A percentile compares a stretch with the other conserved stretches of the same genome.
Conservation (phyloP, 2,888 invertebrate species). For the Eristalinus aeneus region DNA sequence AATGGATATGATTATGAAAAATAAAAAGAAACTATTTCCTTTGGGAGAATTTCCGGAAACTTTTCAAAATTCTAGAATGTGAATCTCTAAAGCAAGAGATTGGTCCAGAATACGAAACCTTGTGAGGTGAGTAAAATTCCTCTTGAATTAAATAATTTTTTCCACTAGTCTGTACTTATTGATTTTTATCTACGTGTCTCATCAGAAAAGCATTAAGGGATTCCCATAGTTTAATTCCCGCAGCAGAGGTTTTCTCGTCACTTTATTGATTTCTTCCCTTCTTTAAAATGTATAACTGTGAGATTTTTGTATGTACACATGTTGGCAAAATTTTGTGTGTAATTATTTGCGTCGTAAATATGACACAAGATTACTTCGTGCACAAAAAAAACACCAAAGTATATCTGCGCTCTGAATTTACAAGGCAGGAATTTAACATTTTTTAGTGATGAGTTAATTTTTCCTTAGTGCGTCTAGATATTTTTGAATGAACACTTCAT, state of each 20-base stretch:
- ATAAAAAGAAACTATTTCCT: neutral
- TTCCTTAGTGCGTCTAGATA: neutral
- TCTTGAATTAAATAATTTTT: neutral
- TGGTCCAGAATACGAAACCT: neutral
- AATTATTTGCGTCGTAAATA: slow-evolving; percentile 60
- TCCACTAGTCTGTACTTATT: neutral
- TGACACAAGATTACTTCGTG: slow-evolving; percentile 34
- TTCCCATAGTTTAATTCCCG: neutral
- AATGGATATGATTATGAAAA: slow-evolving; percentile 14
- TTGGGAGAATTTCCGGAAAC: neutral
- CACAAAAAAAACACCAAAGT: neutral
- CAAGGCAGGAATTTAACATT: neutral
- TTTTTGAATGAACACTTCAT: neutral
- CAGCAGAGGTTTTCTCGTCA: no score
- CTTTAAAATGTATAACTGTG: no score
- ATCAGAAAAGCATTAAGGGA: neutral
- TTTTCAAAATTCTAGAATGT: neutral
- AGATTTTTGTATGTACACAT: no score
- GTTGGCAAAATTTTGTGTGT: neutral
- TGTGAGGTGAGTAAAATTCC: neutral
- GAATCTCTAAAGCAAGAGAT: no score
- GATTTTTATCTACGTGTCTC: neutral
- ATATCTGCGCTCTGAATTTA: neutral
- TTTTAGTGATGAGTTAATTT: neutral
- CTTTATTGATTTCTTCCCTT: no score